Evolutionary conservation across 2,113 vertebrate species (phyloP).

Genomic region (Serinus canaria): DNA sequence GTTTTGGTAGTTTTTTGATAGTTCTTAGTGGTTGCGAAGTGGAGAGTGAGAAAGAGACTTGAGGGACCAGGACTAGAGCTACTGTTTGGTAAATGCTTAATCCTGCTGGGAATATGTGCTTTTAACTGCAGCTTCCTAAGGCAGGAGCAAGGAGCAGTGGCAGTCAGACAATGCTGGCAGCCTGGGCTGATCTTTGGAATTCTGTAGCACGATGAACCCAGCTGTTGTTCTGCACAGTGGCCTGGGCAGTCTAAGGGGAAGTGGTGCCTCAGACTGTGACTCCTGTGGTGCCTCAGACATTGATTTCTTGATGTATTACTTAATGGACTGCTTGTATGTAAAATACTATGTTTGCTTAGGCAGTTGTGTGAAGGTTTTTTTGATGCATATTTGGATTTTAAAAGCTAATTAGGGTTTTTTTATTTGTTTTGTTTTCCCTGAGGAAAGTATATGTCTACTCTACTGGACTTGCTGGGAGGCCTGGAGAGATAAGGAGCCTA

Average conservation of each 20-base stretch:
- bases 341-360: background rate
- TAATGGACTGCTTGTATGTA: background rate
- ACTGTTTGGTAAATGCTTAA: background rate
- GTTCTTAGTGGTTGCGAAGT: background rate
- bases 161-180: background rate
- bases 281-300: background rate
- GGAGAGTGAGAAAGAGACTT: background rate
- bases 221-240: rapidly evolving
- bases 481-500: background rate
- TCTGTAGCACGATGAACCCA: background rate
- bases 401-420: background rate
- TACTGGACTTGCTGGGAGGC: background rate
- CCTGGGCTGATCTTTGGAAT: background rate
- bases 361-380: background rate
- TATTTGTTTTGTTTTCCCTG: background rate
- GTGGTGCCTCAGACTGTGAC: background rate
- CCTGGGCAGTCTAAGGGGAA: background rate
- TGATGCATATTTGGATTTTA: background rate
- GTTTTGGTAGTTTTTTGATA: background rate
- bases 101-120: background rate
- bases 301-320: background rate
- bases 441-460: background rate
- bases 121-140: background rate
- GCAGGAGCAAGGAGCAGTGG: background rate
- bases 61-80: background rate